Evolutionary conservation across 2,888 invertebrate species (phyloP).

Genomic region (Tenthredo livida): DNA sequence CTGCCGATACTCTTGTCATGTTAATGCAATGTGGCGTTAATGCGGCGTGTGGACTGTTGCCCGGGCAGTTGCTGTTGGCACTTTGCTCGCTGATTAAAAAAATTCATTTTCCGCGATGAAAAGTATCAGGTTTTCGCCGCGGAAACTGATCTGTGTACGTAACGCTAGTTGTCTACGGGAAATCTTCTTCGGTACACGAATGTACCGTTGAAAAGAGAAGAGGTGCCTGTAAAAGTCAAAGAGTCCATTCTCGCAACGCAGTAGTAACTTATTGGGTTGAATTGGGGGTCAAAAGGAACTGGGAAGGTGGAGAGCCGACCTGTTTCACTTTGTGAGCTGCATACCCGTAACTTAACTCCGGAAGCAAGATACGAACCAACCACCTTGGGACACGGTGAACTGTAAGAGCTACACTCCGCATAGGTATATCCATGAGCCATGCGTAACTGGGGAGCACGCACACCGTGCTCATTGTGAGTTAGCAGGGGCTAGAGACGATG

Average conservation of each 20-base stretch:
- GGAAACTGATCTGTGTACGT: neutral
- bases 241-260: neutral
- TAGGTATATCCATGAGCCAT: neutral
- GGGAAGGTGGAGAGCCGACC: neutral
- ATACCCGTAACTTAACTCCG: slow-evolving; percentile 34
- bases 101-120: neutral
- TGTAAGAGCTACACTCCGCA: neutral
- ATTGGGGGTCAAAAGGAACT: neutral
- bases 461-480: slow-evolving; percentile 48
- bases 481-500: slow-evolving; percentile 62
- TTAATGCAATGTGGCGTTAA: too few species aligned
- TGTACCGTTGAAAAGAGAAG: neutral
- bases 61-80: too few species aligned
- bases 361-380: slow-evolving; percentile 29
- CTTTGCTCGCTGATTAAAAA: neutral
- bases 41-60: too few species aligned
- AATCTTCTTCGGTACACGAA: neutral
- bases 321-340: slow-evolving; percentile 37
- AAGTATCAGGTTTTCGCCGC: neutral
- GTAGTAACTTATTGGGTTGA: neutral
- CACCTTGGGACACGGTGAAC: neutral
- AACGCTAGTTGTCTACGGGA: neutral
- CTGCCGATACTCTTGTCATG: too few species aligned
- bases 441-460: slow-evolving; percentile 43
- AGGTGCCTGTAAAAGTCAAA: neutral